Base-by-base conservation (phyloP, 2,797 vertebrate genomes). In the Eupleurogrammus muticus region DNA sequence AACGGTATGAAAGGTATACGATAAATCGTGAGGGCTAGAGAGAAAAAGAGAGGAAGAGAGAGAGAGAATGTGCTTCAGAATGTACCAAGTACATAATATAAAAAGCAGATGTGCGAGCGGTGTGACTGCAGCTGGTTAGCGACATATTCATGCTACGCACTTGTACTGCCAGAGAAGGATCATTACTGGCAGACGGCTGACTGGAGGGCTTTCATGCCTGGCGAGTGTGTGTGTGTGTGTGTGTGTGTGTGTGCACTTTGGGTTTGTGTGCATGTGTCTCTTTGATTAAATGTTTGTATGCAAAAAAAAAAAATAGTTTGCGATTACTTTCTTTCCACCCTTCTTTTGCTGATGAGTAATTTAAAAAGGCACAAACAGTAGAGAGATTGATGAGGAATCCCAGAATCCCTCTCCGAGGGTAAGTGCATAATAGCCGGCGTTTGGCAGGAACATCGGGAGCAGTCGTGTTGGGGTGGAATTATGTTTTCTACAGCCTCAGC, bases 51-150 rank as follows among this genome's bases (percentile, higher is more conserved):
- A 44, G 42, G 35, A 36, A 21, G 17, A 82, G 61, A 7, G 58
- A 52, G 65, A 34, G 74, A 75, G 66, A 86, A 86, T 73, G 73
- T 65, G 70, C 85, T 86, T 90, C 86, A 91, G 87, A 92, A 86
- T 87, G 85, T 88, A 93, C 91, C 73, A 78, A 93, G 92, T 91
- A 94, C 92, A 92, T 90, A 77, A 93, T 91, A 94, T 94, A 90
- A 90, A 83, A 94, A 94, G 91, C 93, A 94, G 92, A 94, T 93
- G 93, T 93, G 88, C 55, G 84, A 82, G 81, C 77, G 35, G 85
- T 91, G 90, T 76, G 89, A 92, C 90, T 93, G 89, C 88, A 92
- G 88, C 92, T 92, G 91, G 89, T 93, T 92, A 92, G 87, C 70
- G 83, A 91, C 90, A 90, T 86, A 87, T 87, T 88, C 89, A 78